These are phyloP conservation scores for Oreochromis grahami DNA, from an alignment of 2,797 vertebrate species.

Conservation along the genomic window DNA sequence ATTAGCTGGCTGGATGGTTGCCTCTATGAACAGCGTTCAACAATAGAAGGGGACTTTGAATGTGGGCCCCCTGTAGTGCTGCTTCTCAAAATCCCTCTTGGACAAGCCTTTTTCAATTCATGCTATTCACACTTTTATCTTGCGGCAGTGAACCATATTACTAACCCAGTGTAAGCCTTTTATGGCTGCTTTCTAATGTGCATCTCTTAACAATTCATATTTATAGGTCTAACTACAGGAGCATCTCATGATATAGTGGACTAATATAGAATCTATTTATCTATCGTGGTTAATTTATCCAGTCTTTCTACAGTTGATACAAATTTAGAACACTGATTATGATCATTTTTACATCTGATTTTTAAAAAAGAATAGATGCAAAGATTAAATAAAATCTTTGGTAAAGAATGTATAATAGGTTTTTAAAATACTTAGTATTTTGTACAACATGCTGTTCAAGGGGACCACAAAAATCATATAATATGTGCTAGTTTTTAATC, in stretches of 20 bases:
- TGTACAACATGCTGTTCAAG: not conserved
- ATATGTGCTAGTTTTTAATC: not conserved
- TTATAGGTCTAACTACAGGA: not conserved
- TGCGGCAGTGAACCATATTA: constrained; percentile 53
- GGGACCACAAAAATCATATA: not conserved
- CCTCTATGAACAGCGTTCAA: constrained; percentile 34
- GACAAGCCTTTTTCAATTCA: constrained; percentile 52
- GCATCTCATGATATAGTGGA: not conserved
- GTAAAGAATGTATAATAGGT: not conserved
- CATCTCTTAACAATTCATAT: not conserved
- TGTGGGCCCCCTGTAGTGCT: constrained; percentile 64
- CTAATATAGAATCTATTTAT: not conserved
- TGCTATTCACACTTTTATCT: constrained; percentile 55
- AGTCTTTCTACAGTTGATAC: not conserved
- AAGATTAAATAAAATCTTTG: not conserved
- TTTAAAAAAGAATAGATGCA: not conserved
- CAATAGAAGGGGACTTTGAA: constrained; percentile 49
- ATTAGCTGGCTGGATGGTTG: constrained; percentile 7
- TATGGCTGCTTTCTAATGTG: constrained; percentile 22
- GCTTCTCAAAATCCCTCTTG: constrained; percentile 65
- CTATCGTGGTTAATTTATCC: not conserved
- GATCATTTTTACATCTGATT: not conserved
- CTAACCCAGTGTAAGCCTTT: not conserved
- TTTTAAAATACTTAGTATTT: not conserved
- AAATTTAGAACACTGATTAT: not conserved